Evolutionary conservation across 2,113 vertebrate genomes (phyloP).

Genomic region (Oophaga pumilio): DNA sequence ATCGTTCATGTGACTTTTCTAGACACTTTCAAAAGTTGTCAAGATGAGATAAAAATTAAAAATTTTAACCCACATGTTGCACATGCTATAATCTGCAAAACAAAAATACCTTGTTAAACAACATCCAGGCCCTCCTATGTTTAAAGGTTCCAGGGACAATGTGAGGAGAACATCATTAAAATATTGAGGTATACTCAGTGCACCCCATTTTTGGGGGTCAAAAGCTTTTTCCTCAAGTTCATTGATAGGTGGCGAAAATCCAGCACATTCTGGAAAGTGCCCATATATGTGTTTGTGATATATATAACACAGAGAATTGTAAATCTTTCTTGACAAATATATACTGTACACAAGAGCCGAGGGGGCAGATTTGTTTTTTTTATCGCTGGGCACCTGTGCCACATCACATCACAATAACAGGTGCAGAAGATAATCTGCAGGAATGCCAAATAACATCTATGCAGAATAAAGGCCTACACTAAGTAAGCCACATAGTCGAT

Average conservation of each 20-base stretch:
- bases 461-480: neutral
- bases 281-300: too few relatives aligned
- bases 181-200: neutral
- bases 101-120: too few relatives aligned
- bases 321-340: too few relatives aligned
- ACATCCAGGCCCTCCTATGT: too few relatives aligned
- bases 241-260: neutral
- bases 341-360: too few relatives aligned
- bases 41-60: too few relatives aligned
- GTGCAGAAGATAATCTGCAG: neutral
- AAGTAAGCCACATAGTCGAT: neutral
- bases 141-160: neutral
- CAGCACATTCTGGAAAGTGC: neutral
- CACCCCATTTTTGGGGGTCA: neutral
- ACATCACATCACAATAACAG: neutral
- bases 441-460: neutral
- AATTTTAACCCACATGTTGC: too few relatives aligned
- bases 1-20: too few relatives aligned
- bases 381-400: neutral
- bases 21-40: too few relatives aligned
- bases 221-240: neutral
- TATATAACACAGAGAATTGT: too few relatives aligned
- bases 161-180: neutral
- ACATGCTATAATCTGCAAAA: too few relatives aligned
- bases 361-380: too few relatives aligned